Evolutionary conservation across 2,888 invertebrate genomes (phyloP).

Genomic region (Caenorhabditis sinica): DNA sequence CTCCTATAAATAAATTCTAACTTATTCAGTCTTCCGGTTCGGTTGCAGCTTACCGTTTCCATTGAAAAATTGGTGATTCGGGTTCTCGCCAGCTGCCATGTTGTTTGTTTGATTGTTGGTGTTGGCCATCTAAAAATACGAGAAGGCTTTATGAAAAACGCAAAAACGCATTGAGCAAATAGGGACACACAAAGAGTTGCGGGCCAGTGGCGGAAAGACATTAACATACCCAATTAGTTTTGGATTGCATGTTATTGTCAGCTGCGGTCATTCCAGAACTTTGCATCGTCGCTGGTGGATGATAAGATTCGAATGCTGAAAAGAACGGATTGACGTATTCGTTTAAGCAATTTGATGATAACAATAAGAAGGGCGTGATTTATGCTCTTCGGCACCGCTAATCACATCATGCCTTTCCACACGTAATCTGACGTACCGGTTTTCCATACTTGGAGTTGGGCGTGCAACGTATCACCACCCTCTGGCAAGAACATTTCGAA

Average conservation of each 20-base stretch:
- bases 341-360: conserved; percentile 36
- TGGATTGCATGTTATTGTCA: conserved; percentile 60
- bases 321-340: conserved; percentile 13
- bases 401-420: conserved; percentile 33
- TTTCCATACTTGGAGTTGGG: conserved; percentile 83
- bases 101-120: conserved; percentile 69
- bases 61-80: conserved; percentile 63
- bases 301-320: conserved; percentile 75
- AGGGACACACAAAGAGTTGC: conserved; percentile 20
- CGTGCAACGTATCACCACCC: conserved; percentile 82
- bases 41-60: conserved; percentile 58
- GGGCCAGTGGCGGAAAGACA: not conserved
- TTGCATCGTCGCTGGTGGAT: conserved; percentile 64
- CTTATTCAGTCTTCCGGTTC: conserved; percentile 23
- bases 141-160: conserved; percentile 53
- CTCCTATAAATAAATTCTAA: conserved; percentile 55
- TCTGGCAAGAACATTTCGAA: conserved; percentile 73
- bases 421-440: conserved; percentile 74
- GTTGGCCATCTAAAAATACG: conserved; percentile 67
- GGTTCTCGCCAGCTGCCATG: conserved; percentile 62
- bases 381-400: conserved; percentile 7
- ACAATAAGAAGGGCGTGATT: conserved; percentile 45
- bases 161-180: conserved; percentile 51
- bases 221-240: conserved; percentile 61
- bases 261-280: conserved; percentile 70